phyloP scores from a whole-genome alignment of 37 sponge, comb jelly and placozoan species.

The Chondrilla cf. caribensis region DNA sequence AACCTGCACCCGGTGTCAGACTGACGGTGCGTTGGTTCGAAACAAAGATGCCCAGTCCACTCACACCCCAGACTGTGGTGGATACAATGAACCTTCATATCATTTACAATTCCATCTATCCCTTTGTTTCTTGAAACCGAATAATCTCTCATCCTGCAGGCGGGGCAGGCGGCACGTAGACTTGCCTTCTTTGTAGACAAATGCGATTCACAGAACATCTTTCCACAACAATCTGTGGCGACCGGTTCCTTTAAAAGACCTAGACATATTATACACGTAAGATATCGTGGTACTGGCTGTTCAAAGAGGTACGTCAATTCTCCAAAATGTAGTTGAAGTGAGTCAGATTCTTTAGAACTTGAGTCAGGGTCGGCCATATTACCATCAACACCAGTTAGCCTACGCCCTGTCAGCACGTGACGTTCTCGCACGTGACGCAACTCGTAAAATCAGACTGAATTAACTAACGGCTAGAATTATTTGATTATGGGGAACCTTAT shows the following conservation, averaged over 20 bases:
- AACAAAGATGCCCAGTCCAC: constrained; percentile 8
- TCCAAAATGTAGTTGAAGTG: neutral
- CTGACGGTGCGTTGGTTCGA: neutral
- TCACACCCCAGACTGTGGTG: neutral
- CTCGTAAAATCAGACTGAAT: no score
- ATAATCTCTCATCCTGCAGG: neutral
- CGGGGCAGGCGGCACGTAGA: neutral
- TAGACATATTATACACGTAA: neutral
- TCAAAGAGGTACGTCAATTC: neutral
- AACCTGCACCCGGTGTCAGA: neutral
- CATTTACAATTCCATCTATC: constrained; percentile 2
- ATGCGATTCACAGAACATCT: constrained; percentile 2
- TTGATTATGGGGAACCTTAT: no score
- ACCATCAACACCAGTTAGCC: no score
- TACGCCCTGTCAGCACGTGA: no score
- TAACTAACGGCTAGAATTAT: no score
- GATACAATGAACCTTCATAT: neutral
- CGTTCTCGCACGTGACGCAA: no score
- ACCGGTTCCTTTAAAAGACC: constrained; percentile 10
- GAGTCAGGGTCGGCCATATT: no score
- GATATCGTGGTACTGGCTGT: neutral
- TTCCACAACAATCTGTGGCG: constrained; percentile 1
- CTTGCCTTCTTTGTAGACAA: neutral
- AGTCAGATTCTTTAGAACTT: no score
- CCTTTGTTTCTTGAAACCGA: neutral